Evolutionary conservation across 1,140 invertebrate species (phyloP), one percentile per base, ranked within the genome.

Genomic region (Neodiprion virginianus): DNA sequence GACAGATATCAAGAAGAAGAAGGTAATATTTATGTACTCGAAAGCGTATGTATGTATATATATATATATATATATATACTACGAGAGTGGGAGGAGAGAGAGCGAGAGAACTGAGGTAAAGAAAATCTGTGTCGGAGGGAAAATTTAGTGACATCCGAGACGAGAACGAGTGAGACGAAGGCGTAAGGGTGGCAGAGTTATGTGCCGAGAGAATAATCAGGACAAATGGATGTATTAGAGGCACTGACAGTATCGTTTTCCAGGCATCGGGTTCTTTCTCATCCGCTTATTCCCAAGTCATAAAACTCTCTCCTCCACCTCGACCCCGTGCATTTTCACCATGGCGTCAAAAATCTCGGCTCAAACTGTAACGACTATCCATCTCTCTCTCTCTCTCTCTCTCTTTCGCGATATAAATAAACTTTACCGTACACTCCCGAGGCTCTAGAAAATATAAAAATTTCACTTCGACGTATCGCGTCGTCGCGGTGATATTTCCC

Each of bases 271-370:
- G 53, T 17, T 61, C 53, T 61, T 61, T 17, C 11, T 61, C 53
- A 61, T 61, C 11, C 53, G 53, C 53, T 61, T 61, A 61, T 61
- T 61, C n/a, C n/a, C 53, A 61, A 61, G 53, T 61, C 53, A 61
- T 61, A 61, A 61, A 61, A 5, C n/a, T 61, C n/a, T 61, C 11
- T 61, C n/a, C 1, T 2, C 5, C 2, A 40, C 28, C 28, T 40
- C 28, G 28, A 40, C 28, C 28, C 28, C 28, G 28, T 40, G 28
- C 1, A 40, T 40, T 40, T 40, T 40, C 28, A 40, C 28, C 28
- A 40, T 40, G 28, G 28, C 28, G 2, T 40, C 28, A 40, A 40
- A 40, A 40, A 40, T 40, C 28, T 40, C 28, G 28, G 1, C 28
- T 40, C 28, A 40, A 40, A 40, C 5, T 40, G 2, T 40, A 40